A percentile compares a stretch with the other conserved stretches of the same genome.
Evolutionary conservation across 2,888 invertebrate species (phyloP).

Genomic region (Nebria salina): DNA sequence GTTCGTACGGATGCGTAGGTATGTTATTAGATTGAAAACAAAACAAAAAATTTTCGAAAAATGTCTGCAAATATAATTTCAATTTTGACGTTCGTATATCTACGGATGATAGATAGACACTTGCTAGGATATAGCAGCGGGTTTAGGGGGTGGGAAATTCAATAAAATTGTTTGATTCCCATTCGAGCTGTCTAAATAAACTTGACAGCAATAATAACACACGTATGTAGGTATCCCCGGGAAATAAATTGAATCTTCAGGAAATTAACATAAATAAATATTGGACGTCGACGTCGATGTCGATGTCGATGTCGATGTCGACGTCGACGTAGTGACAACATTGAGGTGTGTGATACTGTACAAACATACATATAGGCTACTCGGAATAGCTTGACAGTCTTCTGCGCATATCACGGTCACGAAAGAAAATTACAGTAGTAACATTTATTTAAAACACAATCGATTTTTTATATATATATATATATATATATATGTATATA

Average conservation of each 20-base stretch:
- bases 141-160: constrained; percentile 11
- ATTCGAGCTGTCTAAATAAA: constrained; percentile 32
- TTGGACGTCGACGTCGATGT: neutral
- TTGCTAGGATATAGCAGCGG: neutral
- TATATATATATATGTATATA: too few species aligned
- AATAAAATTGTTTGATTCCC: constrained; percentile 30
- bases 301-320: too few species aligned
- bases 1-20: neutral
- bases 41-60: too few species aligned
- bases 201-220: constrained; percentile 30
- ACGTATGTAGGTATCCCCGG: neutral
- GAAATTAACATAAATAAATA: neutral
- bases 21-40: constrained; percentile 5
- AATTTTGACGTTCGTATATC: neutral
- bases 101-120: neutral
- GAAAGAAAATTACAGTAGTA: neutral
- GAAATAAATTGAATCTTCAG: neutral
- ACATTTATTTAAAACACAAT: neutral
- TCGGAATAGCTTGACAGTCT: neutral
- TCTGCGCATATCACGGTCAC: neutral
- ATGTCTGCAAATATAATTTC: neutral
- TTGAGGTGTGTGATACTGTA: neutral
- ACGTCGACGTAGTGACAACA: too few species aligned
- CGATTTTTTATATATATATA: neutral
- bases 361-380: neutral